Percentiles rank a stretch among this genome's conserved stretches.
These are phyloP conservation scores for Clepsis dumicolana DNA, from an alignment of 2,888 invertebrate genomes.

Conservation along the genomic window DNA sequence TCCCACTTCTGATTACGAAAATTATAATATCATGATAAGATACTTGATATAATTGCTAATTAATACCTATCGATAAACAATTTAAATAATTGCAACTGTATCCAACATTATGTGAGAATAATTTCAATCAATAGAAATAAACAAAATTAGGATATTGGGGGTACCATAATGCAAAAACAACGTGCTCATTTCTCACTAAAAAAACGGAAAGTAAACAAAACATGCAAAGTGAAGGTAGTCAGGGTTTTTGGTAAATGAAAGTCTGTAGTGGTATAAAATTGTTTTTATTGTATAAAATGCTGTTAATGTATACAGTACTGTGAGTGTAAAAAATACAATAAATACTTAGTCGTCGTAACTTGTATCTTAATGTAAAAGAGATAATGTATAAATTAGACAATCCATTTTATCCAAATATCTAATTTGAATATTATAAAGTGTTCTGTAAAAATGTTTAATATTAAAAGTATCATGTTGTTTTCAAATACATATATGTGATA, in stretches of 20 bases:
- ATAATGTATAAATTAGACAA: not conserved
- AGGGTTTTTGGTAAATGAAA: conserved; percentile 54
- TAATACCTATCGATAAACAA: not conserved
- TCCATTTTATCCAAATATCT: not conserved
- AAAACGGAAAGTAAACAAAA: conserved; percentile 21
- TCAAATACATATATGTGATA: not conserved
- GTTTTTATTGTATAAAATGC: conserved; percentile 57
- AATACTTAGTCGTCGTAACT: conserved; percentile 14
- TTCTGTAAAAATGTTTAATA: not conserved
- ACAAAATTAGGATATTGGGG: not conserved
- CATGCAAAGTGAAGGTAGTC: conserved; percentile 28
- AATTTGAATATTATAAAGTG: not conserved
- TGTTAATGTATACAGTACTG: conserved; percentile 25
- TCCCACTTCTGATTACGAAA: not conserved
- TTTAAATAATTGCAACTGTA: not conserved
- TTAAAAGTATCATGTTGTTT: not conserved
- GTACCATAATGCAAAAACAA: conserved; percentile 29
- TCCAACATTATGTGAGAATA: not conserved
- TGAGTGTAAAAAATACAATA: conserved; percentile 18
- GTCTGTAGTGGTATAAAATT: conserved; percentile 53
- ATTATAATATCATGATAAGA: not conserved
- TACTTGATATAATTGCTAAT: too few species aligned
- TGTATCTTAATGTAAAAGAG: not conserved
- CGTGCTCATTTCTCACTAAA: conserved; percentile 17
- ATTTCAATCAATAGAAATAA: not conserved